phyloP scores from a whole-genome alignment of 2,797 vertebrate genomes.

The Parauchenoglanis ngamensis region DNA sequence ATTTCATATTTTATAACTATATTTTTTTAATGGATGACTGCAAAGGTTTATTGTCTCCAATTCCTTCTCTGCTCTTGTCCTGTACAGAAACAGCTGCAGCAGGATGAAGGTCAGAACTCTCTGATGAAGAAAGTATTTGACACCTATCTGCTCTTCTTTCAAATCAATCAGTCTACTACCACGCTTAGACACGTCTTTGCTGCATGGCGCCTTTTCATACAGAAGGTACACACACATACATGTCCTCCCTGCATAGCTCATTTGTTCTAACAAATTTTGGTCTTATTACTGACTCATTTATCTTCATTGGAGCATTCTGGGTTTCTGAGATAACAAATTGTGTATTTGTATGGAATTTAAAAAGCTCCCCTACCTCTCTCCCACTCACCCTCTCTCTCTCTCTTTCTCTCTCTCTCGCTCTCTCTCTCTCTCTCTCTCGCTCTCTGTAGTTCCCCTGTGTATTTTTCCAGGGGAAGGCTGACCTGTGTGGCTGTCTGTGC shows the following conservation, averaged over 20 bases:
- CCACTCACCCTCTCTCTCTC: background rate
- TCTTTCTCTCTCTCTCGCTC: no score
- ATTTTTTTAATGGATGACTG: background rate
- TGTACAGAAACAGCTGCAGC: constrained; percentile 86
- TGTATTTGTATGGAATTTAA: background rate
- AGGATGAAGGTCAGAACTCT: constrained; percentile 91
- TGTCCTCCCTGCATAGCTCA: background rate
- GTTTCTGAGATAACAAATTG: background rate
- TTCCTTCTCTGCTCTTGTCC: background rate
- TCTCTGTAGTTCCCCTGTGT: constrained; percentile 86
- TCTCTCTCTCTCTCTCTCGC: background rate
- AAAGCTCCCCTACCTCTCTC: background rate
- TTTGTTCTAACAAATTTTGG: background rate
- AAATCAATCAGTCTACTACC: constrained; percentile 93
- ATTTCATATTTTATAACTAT: background rate
- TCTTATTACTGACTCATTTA: background rate
- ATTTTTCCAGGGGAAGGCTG: constrained; percentile 96
- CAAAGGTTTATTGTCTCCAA: background rate
- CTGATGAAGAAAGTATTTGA: constrained; percentile 98
- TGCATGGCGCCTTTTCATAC: constrained; percentile 89
- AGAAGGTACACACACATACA: constrained; percentile 79
- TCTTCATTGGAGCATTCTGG: background rate
- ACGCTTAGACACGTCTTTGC: constrained; percentile 92
- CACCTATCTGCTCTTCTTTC: constrained; percentile 94
- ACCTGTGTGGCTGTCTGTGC: constrained; percentile 93